phyloP scores from a whole-genome alignment of 1,140 invertebrate genomes.

The Armadillidium nasatum region DNA sequence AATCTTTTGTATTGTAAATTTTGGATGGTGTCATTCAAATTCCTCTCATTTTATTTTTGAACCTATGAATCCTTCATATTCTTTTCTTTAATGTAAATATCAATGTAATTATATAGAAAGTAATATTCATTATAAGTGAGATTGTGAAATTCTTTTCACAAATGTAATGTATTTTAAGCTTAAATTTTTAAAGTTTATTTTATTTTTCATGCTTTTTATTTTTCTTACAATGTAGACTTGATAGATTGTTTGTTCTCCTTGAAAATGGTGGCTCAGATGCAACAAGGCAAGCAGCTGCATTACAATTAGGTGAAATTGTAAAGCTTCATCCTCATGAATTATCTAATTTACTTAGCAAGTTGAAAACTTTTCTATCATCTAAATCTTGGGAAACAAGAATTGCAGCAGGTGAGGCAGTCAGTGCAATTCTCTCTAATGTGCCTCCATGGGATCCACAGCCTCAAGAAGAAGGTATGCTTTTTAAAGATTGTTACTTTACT shows the following conservation, averaged over 20 bases:
- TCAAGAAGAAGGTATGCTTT: slow-evolving; percentile 43
- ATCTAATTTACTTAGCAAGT: slow-evolving; percentile 72
- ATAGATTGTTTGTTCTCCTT: slow-evolving; percentile 86
- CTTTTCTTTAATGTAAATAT: too few species aligned
- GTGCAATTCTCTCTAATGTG: slow-evolving; percentile 84
- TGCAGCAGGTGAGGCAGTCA: slow-evolving; percentile 85
- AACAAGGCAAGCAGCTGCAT: slow-evolving; percentile 86
- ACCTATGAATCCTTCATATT: too few species aligned
- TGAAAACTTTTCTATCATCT: slow-evolving; percentile 71
- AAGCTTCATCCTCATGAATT: slow-evolving; percentile 89
- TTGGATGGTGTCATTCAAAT: too few species aligned
- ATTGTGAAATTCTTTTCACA: too few species aligned
- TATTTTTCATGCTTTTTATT: not conserved
- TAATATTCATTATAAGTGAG: too few species aligned
- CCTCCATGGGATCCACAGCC: slow-evolving; percentile 73
- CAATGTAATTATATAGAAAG: too few species aligned
- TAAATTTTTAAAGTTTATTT: not conserved
- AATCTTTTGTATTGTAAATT: too few species aligned
- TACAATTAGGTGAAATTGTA: slow-evolving; percentile 91
- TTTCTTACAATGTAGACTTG: slow-evolving; percentile 61
- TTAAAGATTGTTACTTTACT: too few species aligned
- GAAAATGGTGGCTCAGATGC: slow-evolving; percentile 87
- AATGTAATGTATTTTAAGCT: too few species aligned
- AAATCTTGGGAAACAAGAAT: slow-evolving; percentile 89
- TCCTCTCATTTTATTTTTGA: too few species aligned